These are phyloP conservation scores for Sceliomorpha sp. DNA, from an alignment of 2,888 invertebrate species.

Conservation along the genomic window DNA sequence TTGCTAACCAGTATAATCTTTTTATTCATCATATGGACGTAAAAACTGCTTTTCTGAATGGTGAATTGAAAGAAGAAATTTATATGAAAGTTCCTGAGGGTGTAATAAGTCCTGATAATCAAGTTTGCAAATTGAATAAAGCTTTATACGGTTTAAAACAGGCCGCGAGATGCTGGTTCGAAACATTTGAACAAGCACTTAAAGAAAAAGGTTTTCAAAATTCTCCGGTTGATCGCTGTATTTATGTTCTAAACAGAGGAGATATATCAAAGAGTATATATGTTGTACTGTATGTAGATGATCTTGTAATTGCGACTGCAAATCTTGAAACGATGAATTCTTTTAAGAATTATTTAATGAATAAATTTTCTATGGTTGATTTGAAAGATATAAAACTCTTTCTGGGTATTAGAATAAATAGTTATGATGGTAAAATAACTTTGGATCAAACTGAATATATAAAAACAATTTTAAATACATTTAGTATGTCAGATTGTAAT, in stretches of 20 bases:
- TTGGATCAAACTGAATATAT: conserved; percentile 55
- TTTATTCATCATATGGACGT: conserved; percentile 59
- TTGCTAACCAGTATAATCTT: conserved; percentile 46
- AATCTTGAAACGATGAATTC: no score
- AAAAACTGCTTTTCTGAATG: conserved; percentile 66
- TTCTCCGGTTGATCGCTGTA: no score
- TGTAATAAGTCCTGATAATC: conserved; percentile 59
- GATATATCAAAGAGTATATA: no score
- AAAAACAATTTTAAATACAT: conserved; percentile 46
- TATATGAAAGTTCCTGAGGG: conserved; percentile 71
- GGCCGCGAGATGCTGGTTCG: conserved; percentile 69
- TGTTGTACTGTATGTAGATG: no score
- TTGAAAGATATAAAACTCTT: conserved; percentile 36
- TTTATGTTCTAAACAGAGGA: no score
- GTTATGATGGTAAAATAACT: conserved; percentile 25
- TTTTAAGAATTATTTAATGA: no score
- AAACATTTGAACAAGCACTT: no score
- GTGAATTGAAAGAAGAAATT: conserved; percentile 63
- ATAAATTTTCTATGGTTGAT: conserved; percentile 22
- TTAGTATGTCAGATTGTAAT: conserved; percentile 57
- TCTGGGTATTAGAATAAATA: no score
- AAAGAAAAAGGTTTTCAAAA: no score
- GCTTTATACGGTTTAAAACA: conserved; percentile 74
- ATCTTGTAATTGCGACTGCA: no score
- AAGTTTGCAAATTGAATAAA: conserved; percentile 66